Conservation (phyloP, 64 coral and sea anemone genomes). For the Porites australiensis region DNA sequence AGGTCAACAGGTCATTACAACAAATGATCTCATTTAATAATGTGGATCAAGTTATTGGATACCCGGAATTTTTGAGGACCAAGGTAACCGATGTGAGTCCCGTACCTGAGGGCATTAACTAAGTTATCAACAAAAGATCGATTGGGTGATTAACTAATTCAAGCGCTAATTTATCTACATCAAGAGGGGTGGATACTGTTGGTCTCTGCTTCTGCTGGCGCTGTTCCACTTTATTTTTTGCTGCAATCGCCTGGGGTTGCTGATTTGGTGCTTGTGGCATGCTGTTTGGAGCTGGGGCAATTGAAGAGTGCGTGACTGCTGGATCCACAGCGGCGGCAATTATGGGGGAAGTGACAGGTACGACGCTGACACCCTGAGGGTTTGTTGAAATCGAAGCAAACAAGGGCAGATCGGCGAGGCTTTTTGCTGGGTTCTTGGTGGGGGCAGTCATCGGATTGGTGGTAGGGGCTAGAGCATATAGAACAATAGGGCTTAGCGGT, state of each 20-base stretch:
- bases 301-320: not conserved
- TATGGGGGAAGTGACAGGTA: too few species aligned
- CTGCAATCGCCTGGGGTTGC: not conserved
- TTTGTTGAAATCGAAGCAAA: too few species aligned
- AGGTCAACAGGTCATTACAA: constrained; percentile 2
- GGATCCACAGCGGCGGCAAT: too few species aligned
- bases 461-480: too few species aligned
- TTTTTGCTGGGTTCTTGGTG: too few species aligned
- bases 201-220: not conserved
- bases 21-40: not conserved
- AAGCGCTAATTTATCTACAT: not conserved
- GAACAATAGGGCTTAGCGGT: too few species aligned
- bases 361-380: too few species aligned
- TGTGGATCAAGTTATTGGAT: not conserved
- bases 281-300: not conserved
- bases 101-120: not conserved
- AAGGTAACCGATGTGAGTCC: not conserved
- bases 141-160: constrained; percentile 6
- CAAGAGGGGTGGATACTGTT: not conserved
- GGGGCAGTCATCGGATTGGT: too few species aligned
- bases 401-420: too few species aligned
- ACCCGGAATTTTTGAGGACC: not conserved
- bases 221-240: not conserved
- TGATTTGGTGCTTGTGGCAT: not conserved
- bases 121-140: not conserved